Percentiles rank a stretch among this genome's conserved stretches.
Conservation (phyloP, 2,113 vertebrate species). For the Pimephales promelas region DNA sequence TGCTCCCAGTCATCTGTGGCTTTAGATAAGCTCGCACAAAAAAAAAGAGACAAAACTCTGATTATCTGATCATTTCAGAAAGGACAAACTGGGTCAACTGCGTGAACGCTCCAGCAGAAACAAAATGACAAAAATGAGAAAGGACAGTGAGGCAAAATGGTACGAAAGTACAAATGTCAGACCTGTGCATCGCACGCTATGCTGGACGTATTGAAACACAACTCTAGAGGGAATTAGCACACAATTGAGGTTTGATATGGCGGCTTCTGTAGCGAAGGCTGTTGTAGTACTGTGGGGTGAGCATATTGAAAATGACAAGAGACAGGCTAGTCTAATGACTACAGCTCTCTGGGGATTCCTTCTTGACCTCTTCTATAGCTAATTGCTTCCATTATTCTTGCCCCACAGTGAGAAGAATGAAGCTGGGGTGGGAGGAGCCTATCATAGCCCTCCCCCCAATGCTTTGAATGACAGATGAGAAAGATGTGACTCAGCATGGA, state of each 20-base stretch:
- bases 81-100: slow-evolving; percentile 51
- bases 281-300: slow-evolving; percentile 28
- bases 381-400: slow-evolving; percentile 50
- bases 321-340: slow-evolving; percentile 47
- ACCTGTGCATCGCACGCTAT: background rate
- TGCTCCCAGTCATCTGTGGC: slow-evolving; percentile 58
- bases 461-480: slow-evolving; percentile 18
- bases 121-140: slow-evolving; percentile 22
- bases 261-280: background rate
- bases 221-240: slow-evolving; percentile 3
- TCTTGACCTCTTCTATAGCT: slow-evolving; percentile 53
- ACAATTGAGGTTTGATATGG: background rate
- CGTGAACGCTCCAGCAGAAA: slow-evolving; percentile 13
- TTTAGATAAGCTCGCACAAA: slow-evolving; percentile 58
- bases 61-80: slow-evolving; percentile 56
- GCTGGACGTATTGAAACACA: background rate
- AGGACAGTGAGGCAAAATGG: slow-evolving; percentile 26
- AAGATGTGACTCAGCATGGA: slow-evolving; percentile 9
- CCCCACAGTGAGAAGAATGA: slow-evolving; percentile 8
- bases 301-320: slow-evolving; percentile 55
- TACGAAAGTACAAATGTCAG: background rate
- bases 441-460: background rate
- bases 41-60: slow-evolving; percentile 49
- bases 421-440: background rate
- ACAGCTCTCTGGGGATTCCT: slow-evolving; percentile 50